Evolutionary conservation across 2,888 invertebrate genomes (phyloP), one percentile per base, ranked within the genome.

Genomic region (Tholera decimalis): DNA sequence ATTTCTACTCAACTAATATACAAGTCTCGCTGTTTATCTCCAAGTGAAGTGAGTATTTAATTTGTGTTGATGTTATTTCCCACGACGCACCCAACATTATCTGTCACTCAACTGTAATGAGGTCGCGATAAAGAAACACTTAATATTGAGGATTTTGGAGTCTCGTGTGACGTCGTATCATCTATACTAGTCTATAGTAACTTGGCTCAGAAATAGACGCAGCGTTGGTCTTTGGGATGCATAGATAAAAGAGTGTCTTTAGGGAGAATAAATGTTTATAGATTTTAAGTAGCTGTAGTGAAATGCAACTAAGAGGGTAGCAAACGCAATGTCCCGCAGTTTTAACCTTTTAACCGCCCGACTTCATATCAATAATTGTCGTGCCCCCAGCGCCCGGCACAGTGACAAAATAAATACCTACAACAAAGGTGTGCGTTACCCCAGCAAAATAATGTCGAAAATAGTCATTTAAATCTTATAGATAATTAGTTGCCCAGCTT

Each of bases 21-120:
- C 7, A 26, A 24, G 41, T 49, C 47, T 20, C 30, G 7, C 22
- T 22, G 35, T 64, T 73, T 77, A 77, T 74, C 59, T 70, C 58
- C 59, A 59, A 54, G 56, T 43, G 33, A 62, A 61, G 60, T 63
- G 63, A 63, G 35, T 47, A 44, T 69, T 67, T 66, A 68, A 78
- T 63, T 63, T 63, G 58, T 47, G 24, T 55, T 35, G 49, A 55
- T 57, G 44, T 56, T 54, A 72, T 62, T 80, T 77, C 65, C 63
- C 73, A 78, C 59, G 63, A 37, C 58, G 46, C 44, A 64, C 57
- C 54, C 58, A 47, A 57, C 44, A 61, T 76, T 79, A 77, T 77
- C 80, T 67, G 72, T 79, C 71, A 75, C 35, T 64, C 59, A 63
- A 79, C 72, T 57, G 58, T 61, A 78, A 72, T 57, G 66, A 71